phyloP scores from a whole-genome alignment of 2,797 vertebrate species.

The Danionella dracula region DNA sequence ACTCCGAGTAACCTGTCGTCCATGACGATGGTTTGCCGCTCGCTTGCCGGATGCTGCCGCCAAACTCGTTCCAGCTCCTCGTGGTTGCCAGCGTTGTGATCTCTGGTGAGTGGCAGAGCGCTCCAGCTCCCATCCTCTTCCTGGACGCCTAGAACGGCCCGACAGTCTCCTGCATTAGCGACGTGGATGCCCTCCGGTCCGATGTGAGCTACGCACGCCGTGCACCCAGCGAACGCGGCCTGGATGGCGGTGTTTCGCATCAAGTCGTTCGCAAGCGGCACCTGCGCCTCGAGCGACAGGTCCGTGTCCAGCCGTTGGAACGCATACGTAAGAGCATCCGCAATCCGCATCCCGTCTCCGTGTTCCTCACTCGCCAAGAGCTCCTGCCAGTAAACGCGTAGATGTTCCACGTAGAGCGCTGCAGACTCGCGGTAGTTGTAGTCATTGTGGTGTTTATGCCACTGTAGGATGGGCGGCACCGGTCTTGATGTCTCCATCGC shows the following conservation, averaged over 20 bases:
- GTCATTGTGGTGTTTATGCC: conserved; percentile 83
- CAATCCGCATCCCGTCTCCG: conserved; percentile 67
- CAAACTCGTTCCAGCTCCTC: conserved; percentile 78
- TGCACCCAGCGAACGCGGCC: conserved; percentile 88
- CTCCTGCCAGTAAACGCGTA: conserved; percentile 93
- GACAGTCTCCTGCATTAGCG: conserved; percentile 87
- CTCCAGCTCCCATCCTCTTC: conserved; percentile 83
- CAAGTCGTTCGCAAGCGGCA: conserved; percentile 76
- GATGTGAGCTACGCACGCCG: conserved; percentile 86
- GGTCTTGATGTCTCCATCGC: conserved; percentile 79
- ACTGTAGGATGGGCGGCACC: conserved; percentile 79
- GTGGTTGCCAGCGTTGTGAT: conserved; percentile 82
- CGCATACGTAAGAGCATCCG: conserved; percentile 78
- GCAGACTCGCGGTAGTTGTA: conserved; percentile 79
- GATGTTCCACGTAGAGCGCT: conserved; percentile 80
- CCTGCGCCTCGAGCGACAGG: conserved; percentile 90
- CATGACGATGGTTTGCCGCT: conserved; percentile 76
- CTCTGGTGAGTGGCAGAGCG: conserved; percentile 79
- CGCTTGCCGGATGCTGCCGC: conserved; percentile 79
- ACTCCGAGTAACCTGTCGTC: conserved; percentile 88
- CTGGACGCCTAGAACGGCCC: conserved; percentile 81
- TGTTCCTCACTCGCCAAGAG: conserved; percentile 79
- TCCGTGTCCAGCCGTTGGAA: conserved; percentile 88
- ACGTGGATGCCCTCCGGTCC: conserved; percentile 76
- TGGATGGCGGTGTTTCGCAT: conserved; percentile 84